Conservation (phyloP, 2,888 invertebrate species). For the Thalpophila matura region DNA sequence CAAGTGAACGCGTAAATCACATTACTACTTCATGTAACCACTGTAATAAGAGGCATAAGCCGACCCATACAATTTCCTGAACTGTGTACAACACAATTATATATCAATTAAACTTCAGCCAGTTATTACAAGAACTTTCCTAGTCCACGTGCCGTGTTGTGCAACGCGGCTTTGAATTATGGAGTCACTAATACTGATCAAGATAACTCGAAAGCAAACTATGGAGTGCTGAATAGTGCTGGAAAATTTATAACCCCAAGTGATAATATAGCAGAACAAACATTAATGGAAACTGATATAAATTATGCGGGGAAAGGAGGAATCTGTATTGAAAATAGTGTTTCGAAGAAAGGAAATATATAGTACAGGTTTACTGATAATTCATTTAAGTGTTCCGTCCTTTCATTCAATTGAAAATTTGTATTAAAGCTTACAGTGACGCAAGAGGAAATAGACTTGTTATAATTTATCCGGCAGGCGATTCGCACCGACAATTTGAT, state of each 20-base stretch:
- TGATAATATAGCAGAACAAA: slow-evolving; percentile 63
- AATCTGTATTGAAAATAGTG: slow-evolving; percentile 44
- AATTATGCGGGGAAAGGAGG: slow-evolving; percentile 61
- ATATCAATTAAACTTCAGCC: slow-evolving; percentile 68
- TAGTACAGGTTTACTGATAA: slow-evolving; percentile 36
- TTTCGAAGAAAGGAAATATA: slow-evolving; percentile 29
- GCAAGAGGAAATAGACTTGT: slow-evolving; percentile 54
- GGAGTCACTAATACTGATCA: slow-evolving; percentile 75
- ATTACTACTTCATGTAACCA: slow-evolving; percentile 44
- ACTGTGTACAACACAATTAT: slow-evolving; percentile 62
- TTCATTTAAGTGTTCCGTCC: slow-evolving; percentile 42
- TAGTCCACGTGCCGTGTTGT: slow-evolving; percentile 72
- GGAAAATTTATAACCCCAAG: slow-evolving; percentile 72
- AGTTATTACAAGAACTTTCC: slow-evolving; percentile 66
- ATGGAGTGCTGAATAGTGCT: slow-evolving; percentile 66
- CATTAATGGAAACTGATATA: slow-evolving; percentile 64
- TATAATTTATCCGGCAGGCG: slow-evolving; percentile 47
- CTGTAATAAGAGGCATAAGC: slow-evolving; percentile 43
- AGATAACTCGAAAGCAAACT: slow-evolving; percentile 71
- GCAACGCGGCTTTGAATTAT: slow-evolving; percentile 75
- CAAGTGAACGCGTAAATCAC: slow-evolving; percentile 44
- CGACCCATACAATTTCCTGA: slow-evolving; percentile 56
- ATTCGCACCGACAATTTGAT: slow-evolving; percentile 47
- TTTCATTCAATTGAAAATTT: slow-evolving; percentile 43
- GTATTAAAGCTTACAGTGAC: slow-evolving; percentile 48